phyloP scores from a whole-genome alignment of 1,140 invertebrate genomes.

The Nasonia longicornis region DNA sequence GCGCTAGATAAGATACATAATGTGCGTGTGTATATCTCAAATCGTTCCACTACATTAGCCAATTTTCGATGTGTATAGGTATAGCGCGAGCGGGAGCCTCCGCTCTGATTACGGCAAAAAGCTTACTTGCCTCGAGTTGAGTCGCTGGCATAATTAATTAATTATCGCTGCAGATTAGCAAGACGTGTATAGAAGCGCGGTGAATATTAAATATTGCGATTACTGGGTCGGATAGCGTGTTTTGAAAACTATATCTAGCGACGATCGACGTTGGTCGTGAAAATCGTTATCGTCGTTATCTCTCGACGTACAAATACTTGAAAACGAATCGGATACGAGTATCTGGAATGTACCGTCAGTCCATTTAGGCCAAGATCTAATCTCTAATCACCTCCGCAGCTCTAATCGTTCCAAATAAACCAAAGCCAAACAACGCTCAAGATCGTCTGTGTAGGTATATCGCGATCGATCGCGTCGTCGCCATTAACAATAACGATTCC shows the following conservation, averaged over 20 bases:
- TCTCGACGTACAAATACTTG: neutral
- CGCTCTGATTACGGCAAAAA: too few relatives aligned
- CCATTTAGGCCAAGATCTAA: neutral
- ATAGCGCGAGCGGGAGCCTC: too few relatives aligned
- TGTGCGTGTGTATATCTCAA: neutral
- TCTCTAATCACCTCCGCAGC: too few relatives aligned
- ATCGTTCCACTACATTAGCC: slow-evolving; percentile 14
- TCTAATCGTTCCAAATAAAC: neutral
- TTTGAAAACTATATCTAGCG: neutral
- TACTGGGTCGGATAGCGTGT: too few relatives aligned
- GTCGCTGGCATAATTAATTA: too few relatives aligned
- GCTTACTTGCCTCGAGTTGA: too few relatives aligned
- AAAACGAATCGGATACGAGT: neutral
- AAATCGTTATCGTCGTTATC: neutral
- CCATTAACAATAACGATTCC: neutral
- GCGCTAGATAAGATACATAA: slow-evolving; percentile 31
- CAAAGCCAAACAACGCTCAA: neutral
- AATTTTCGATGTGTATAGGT: too few relatives aligned
- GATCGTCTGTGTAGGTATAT: neutral
- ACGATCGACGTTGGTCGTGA: neutral
- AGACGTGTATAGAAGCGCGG: too few relatives aligned
- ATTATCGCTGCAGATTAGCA: too few relatives aligned
- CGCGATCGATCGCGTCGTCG: neutral
- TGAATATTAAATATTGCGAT: neutral
- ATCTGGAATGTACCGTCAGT: neutral